Percentiles rank a stretch among this genome's conserved stretches.
These are phyloP conservation scores for Apteryx mantelli DNA, from an alignment of 2,113 vertebrate species.

Conservation along the genomic window DNA sequence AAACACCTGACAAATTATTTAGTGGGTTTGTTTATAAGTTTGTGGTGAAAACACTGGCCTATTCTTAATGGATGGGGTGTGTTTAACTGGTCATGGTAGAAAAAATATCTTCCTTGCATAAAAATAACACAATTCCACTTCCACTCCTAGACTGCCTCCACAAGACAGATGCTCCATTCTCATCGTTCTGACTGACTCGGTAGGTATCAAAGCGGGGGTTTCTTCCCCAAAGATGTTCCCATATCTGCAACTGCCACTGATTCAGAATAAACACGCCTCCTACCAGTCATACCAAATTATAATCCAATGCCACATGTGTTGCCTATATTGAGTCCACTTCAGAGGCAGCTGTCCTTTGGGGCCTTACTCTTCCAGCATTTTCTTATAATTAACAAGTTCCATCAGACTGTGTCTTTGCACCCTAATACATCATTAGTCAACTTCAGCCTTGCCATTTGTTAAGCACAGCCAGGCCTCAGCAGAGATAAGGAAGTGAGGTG, in stretches of 20 bases:
- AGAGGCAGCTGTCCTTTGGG: not conserved
- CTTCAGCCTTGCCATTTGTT: not conserved
- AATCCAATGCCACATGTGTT: not conserved
- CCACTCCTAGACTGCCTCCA: not conserved
- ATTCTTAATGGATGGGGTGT: conserved; percentile 18
- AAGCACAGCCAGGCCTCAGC: not conserved
- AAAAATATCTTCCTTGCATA: not conserved
- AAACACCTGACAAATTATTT: conserved; percentile 4
- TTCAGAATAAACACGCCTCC: conserved; percentile 31
- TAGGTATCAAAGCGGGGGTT: not conserved
- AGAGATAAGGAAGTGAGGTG: not conserved
- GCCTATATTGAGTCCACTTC: not conserved
- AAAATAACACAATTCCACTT: not conserved
- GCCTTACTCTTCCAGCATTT: not conserved
- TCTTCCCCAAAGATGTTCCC: not conserved
- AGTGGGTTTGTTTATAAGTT: not conserved
- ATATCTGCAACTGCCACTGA: not conserved
- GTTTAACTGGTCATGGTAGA: conserved; percentile 19
- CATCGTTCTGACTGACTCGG: conserved; percentile 18
- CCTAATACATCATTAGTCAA: not conserved
- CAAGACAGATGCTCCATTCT: not conserved
- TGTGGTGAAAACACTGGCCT: not conserved
- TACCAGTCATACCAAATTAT: not conserved
- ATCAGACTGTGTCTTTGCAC: not conserved
- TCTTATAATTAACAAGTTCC: not conserved